A percentile compares a stretch with the other conserved stretches of the same genome.
Evolutionary conservation across 2,888 invertebrate species (phyloP).

Genomic region (Callinectes sapidus): DNA sequence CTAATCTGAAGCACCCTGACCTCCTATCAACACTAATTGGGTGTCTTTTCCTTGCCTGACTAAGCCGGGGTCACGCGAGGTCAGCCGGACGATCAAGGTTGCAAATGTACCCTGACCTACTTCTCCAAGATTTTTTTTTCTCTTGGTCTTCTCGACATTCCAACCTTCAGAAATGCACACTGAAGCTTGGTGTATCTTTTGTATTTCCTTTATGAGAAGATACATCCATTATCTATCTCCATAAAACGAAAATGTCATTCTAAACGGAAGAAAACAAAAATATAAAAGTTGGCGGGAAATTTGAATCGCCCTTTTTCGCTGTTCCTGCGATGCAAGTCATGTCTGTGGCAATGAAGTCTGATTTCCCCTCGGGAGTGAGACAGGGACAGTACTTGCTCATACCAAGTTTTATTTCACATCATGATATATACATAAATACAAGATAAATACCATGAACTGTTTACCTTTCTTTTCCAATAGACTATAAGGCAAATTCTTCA

Average conservation of each 20-base stretch:
- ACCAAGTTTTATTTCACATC: conserved; percentile 62
- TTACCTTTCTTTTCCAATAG: conserved; percentile 49
- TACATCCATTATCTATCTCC: no score
- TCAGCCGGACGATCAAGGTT: not conserved
- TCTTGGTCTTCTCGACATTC: not conserved
- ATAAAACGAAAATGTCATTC: no score
- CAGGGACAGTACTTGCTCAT: conserved; percentile 37
- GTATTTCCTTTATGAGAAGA: no score
- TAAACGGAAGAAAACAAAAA: no score
- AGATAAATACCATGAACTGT: conserved; percentile 61
- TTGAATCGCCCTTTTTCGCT: not conserved
- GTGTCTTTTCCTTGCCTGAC: not conserved
- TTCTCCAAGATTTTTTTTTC: not conserved
- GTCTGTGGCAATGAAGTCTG: not conserved
- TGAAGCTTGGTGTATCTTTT: not conserved
- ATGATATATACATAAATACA: conserved; percentile 66
- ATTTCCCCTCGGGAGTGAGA: not conserved
- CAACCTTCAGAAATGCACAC: not conserved
- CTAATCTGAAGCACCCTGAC: not conserved
- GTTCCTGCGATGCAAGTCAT: not conserved
- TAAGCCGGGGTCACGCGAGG: not conserved
- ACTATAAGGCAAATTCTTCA: conserved; percentile 66
- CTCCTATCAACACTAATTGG: not conserved
- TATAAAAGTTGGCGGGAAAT: not conserved
- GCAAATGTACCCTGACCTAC: not conserved